Evolutionary conservation across 1,140 invertebrate genomes (phyloP), one percentile per base, ranked within the genome.

Genomic region (Rhyzopertha dominica): DNA sequence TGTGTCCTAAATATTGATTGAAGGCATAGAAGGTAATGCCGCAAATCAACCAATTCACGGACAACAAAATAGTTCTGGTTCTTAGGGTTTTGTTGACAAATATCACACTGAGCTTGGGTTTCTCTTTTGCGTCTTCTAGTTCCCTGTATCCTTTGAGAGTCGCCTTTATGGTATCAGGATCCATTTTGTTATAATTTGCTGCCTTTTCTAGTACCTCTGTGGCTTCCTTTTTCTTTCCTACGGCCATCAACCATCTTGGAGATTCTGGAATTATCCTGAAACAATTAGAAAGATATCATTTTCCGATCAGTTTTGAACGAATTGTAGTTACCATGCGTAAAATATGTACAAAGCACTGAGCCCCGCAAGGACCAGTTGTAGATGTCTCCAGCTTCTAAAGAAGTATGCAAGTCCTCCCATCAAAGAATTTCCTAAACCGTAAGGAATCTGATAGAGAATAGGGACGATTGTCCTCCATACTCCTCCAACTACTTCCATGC

Each of bases 221-320:
- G 0, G 86, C 82, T 54, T 83, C 75, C 4, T 80, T 76, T 14
- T 81, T 69, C 51, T 68, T 77, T 0, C 84, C 82, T 9, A 77
- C 73, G 2, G 81, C 79, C 0, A 87, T 53, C 1, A 91, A 71
- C 87, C 87, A 91, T 38, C 87, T 73, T 1, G 87, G 87, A 0
- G 85, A 87, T 68, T 91, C 87, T 13, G 86, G 82, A 44, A 90
- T 65, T 2, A 85, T 60, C 70, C 79, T 78, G 51, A 75, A 75
- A 49, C 68, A 74, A 1, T 32, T 7, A 2, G 12, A 29, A 38
- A 38, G 16, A n/a, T 8, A 30, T 29, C 19, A 30, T 9, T 28
- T 40, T 17, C 3, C 7, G 22, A 13, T 40, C 26, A n/a, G n/a
- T n/a, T n/a, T n/a, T n/a, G n/a, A n/a, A n/a, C 9, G 9, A 16